Base-by-base conservation (phyloP, 2,888 invertebrate species). In the Drosophila picticornis region DNA sequence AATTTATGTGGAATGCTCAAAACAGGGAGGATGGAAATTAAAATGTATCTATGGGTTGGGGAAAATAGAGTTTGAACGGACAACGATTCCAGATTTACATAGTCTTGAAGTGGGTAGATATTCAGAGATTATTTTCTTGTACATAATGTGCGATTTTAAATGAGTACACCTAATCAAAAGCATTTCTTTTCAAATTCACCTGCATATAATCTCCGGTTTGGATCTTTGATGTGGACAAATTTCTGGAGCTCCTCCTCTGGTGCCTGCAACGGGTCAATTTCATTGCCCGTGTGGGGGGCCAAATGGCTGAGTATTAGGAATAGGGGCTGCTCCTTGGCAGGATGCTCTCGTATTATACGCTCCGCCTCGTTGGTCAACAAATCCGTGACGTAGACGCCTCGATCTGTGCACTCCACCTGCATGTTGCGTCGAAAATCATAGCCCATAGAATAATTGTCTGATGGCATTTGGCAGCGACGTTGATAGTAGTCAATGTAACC, bases 401-500 rank as follows among this genome's bases (percentile, higher is more conserved):
- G 93, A 19, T 94, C 93, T 0, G 85, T 83, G 93, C 95, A 95
- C 27, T 94, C 94, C 13, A 94, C 81, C 0, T 94, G 93, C 82
- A 93, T 76, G 81, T 95, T 95, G 51, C 94, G 93, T 63, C 93
- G 94, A 63, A 95, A 93, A 77, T 94, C 94, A 75, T 94, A 93
- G 4, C 95, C 95, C 67, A 90, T 48, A 9, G 77, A 88, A 27
- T 53, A 80, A 16, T 57, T 57, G 10, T 22, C 31, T 7, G 7
- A 75, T 80, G 93, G 93, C 91, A 94, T 94, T 25, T 91, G 86
- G 19, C 94, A 91, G 2, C 94, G 94, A 67, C 96, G 95, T 83
- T 96, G 95, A 88, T 95, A 97, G 90, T 98, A 98, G 91, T 97
- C 97, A 69, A 97, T 95, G 79, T 95, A 96, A 2, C 97, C 97